Base-by-base conservation (phyloP, 2,113 vertebrate species). In the Sporophila hypoxantha region DNA sequence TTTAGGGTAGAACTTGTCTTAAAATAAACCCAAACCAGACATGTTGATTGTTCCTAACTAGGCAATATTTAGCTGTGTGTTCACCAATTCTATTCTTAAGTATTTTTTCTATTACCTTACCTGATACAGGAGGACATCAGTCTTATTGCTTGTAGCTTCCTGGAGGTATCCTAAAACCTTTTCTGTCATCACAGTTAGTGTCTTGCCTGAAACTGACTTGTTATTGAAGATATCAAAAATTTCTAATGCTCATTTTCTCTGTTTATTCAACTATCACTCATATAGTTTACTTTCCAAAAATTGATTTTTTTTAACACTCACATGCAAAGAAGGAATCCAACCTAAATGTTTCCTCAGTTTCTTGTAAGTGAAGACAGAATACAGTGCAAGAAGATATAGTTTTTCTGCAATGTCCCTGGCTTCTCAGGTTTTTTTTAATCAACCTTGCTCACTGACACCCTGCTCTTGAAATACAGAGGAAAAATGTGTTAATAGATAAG, bases 21-120 rank as follows among this genome's bases (percentile, higher is more conserved):
- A 71, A 32, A 27, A 7, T 2, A 3, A 1, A 1, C 3, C 23
- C 18, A 57, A 46, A 17, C 4, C 9, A 46, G 20, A 57, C 2
- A 19, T 30, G 6, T 21, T 27, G 17, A 36, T 17, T 50, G 19
- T 29, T 90, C 29, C 44, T 70, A 75, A 67, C 10, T 46, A 41
- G 14, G 39, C 21, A 32, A 47, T 75, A 70, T 42, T 75, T 83
- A 77, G 10, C 17, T 37, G 14, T 2, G 4, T 46, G 36, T 64
- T 81, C 20, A 70, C 1, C 39, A 65, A 27, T 49, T 73, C 12
- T 44, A 17, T 44, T 49, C 55, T 67, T 55, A 69, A 57, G 16
- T 29, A 77, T 41, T 44, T 36, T 46, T 85, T 80, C 19, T 69
- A 5, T 59, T 39, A 50, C 8, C 6, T 76, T 61, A 57, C 3